Evolutionary conservation across 2,888 invertebrate genomes (phyloP), one percentile per base, ranked within the genome.

Genomic region (Ischnus inquisitorius): DNA sequence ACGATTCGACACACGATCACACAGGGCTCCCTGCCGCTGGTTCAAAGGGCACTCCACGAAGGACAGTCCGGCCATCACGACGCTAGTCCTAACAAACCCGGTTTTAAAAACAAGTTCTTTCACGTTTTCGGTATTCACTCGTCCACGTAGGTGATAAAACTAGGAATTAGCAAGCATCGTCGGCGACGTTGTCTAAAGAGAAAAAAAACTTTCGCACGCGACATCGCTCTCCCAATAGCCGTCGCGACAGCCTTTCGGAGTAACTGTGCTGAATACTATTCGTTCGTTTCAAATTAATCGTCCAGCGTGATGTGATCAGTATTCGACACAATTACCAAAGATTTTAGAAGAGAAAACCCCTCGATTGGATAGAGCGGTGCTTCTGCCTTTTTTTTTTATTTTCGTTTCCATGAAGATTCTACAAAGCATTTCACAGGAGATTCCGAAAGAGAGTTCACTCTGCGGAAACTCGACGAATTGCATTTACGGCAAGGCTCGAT

Each of bases 91-190:
- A 94, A 95, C 93, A 95, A 95, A 94, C 95, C 96, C 95, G 96
- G 97, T 95, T 95, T 97, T 93, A 97, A 97, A 95, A 97, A 96
- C 94, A 97, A 97, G 96, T 95, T 97, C 94, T 97, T 97, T 95
- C 96, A 96, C 95, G 97, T 96, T 93, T 95, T 97, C 94, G 97
- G 97, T 93, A 96, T 97, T 94, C 96, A 97, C 95, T 96, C 96
- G 90, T 92, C 95, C 88, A 90, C 92, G 91, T 92, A 93, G 91
- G 87, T 89, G 60, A 16, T 16, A 46, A 8, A 12, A 86, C 34
- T 68, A 54, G 67, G 54, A 79, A 54, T n/a, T 54, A 10, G n/a
- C 25, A 3, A 43, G 19, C 62, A 60, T 43, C 60, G 62, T 74
- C 72, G 72, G 16, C 46, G 72, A 43, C 16, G 60, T 28, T 10